Percentiles rank a stretch among this genome's conserved stretches.
phyloP scores from a whole-genome alignment of 2,888 invertebrate genomes.

The Seira musarum region DNA sequence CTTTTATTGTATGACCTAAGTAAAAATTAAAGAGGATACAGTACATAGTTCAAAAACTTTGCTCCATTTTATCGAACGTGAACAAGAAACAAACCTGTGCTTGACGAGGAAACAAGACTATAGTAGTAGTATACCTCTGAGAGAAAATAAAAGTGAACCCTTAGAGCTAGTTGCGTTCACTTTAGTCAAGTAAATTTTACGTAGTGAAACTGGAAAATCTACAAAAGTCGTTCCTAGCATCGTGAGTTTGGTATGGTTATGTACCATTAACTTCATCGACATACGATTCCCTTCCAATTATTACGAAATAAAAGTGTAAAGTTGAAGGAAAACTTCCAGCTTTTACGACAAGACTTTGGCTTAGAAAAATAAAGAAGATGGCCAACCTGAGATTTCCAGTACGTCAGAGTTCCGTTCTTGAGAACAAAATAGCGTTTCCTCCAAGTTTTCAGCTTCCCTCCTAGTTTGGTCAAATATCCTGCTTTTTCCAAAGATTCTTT shows the following conservation, averaged over 20 bases:
- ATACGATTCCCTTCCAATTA: not conserved
- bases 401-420: slow-evolving; percentile 91
- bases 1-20: too few species aligned
- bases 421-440: slow-evolving; percentile 96
- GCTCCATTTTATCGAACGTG: too few species aligned
- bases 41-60: too few species aligned
- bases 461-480: slow-evolving; percentile 90
- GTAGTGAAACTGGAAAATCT: too few species aligned
- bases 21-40: too few species aligned
- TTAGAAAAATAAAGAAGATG: slow-evolving; percentile 36
- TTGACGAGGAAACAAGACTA: too few species aligned
- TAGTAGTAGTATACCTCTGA: too few species aligned
- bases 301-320: not conserved
- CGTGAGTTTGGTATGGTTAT: not conserved
- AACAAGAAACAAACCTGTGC: too few species aligned
- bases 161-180: too few species aligned
- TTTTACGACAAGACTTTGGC: not conserved
- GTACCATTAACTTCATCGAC: not conserved
- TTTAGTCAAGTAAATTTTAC: too few species aligned
- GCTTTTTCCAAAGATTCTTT: slow-evolving; percentile 90
- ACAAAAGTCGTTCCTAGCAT: too few species aligned
- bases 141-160: too few species aligned
- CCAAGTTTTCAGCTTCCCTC: slow-evolving; percentile 98
- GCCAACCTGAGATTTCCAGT: slow-evolving; percentile 91
- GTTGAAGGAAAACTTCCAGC: slow-evolving; percentile 26